A percentile compares a stretch with the other conserved stretches of the same genome.
These are phyloP conservation scores for Prunella strophiata DNA, from an alignment of 2,797 vertebrate species.

Conservation along the genomic window DNA sequence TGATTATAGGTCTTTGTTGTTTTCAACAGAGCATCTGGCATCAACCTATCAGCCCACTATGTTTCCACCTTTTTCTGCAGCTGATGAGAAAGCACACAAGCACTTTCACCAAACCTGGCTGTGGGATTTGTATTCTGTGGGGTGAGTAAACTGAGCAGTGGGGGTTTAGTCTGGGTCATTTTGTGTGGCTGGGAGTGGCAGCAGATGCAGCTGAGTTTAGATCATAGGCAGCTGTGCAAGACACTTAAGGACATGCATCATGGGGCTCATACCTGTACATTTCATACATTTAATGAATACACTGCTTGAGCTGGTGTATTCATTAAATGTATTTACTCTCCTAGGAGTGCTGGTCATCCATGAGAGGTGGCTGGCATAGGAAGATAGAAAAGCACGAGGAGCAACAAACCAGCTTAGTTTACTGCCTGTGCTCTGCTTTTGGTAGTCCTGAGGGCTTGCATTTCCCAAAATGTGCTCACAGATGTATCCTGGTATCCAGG, in stretches of 20 bases:
- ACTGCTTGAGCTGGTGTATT: not conserved
- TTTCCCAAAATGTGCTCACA: not conserved
- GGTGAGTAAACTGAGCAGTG: constrained; percentile 63
- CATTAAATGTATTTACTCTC: not conserved
- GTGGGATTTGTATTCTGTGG: constrained; percentile 82
- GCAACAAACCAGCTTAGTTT: not conserved
- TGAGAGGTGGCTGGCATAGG: not conserved
- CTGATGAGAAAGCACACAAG: constrained; percentile 66
- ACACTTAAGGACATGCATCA: not conserved
- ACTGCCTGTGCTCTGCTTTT: not conserved
- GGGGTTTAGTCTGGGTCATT: not conserved
- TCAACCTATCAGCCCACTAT: not conserved
- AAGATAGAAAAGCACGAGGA: not conserved
- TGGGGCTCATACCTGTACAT: not conserved
- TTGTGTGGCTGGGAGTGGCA: not conserved
- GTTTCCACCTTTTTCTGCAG: not conserved
- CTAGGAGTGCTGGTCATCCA: not conserved
- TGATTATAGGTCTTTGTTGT: not conserved
- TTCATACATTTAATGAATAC: too few relatives aligned
- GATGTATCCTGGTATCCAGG: not conserved
- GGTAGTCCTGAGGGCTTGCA: not conserved
- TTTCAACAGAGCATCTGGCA: not conserved
- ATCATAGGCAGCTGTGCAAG: not conserved
- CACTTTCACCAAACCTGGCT: constrained; percentile 84
- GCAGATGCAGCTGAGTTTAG: not conserved